A percentile compares a stretch with the other conserved stretches of the same genome.
Evolutionary conservation across 2,888 invertebrate species (phyloP).

Genomic region (Abrostola tripartita): DNA sequence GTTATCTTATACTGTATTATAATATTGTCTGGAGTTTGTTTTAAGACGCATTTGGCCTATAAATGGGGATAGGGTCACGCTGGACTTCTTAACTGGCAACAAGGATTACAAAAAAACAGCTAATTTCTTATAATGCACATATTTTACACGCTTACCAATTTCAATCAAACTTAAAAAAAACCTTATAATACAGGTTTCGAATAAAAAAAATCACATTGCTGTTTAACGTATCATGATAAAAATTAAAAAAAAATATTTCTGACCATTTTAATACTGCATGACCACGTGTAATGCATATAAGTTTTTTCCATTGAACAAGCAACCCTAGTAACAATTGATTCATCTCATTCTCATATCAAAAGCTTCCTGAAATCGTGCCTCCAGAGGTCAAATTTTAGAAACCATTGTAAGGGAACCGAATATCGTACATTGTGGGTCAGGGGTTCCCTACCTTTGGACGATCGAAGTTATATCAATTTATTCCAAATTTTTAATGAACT

Average conservation of each 20-base stretch:
- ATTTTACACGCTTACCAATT: too few species aligned
- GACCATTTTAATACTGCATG: too few species aligned
- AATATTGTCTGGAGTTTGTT: slow-evolving; percentile 15
- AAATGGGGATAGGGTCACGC: background rate
- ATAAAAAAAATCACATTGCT: too few species aligned
- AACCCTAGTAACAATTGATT: slow-evolving; percentile 50
- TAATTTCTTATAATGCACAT: too few species aligned
- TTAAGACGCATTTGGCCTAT: background rate
- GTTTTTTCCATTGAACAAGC: slow-evolving; percentile 5
- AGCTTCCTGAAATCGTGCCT: slow-evolving; percentile 59
- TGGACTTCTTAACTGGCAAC: too few species aligned
- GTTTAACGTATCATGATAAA: too few species aligned
- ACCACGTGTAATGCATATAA: background rate
- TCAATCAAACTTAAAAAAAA: too few species aligned
- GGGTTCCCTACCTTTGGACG: slow-evolving; percentile 19
- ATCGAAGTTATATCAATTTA: background rate
- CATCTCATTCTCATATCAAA: slow-evolving; percentile 53
- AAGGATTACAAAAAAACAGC: too few species aligned
- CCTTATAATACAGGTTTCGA: too few species aligned
- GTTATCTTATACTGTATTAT: slow-evolving; percentile 48
- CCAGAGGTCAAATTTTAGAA: slow-evolving; percentile 55
- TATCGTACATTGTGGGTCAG: slow-evolving; percentile 48
- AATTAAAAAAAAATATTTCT: too few species aligned
- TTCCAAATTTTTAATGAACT: too few species aligned
- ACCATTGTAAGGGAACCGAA: slow-evolving; percentile 55